phyloP scores from a whole-genome alignment of 2,113 vertebrate genomes.

The Butastur rufipennis region DNA sequence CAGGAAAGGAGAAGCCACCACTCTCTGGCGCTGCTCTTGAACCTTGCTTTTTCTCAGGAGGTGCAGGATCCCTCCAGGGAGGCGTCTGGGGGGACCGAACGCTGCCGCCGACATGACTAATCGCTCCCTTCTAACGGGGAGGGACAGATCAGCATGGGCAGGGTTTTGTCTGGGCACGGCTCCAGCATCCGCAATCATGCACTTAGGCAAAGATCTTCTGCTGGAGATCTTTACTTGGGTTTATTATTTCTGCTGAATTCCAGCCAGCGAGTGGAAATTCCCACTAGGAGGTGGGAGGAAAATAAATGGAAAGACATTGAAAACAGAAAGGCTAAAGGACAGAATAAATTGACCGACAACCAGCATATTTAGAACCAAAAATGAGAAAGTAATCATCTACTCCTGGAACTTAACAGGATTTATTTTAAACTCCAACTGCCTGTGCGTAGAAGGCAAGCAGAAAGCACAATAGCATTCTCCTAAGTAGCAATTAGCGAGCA shows the following conservation, averaged over 20 bases:
- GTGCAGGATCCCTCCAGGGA: neutral
- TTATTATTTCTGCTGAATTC: slow-evolving; percentile 36
- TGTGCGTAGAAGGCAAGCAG: neutral
- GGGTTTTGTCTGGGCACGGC: neutral
- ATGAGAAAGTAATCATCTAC: slow-evolving; percentile 19
- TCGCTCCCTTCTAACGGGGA: neutral
- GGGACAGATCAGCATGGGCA: neutral
- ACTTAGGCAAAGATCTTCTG: neutral
- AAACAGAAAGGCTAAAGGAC: slow-evolving; percentile 10
- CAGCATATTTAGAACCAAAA: neutral
- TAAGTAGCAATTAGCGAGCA: slow-evolving; percentile 24
- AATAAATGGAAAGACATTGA: neutral
- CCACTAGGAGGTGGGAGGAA: neutral
- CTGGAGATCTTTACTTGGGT: neutral
- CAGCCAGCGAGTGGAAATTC: slow-evolving; percentile 6
- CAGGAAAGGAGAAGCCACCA: neutral
- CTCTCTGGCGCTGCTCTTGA: neutral
- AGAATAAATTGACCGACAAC: slow-evolving; percentile 9
- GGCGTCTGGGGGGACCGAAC: neutral
- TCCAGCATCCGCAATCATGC: neutral
- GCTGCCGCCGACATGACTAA: neutral
- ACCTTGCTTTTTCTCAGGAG: neutral
- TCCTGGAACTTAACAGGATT: slow-evolving; percentile 37
- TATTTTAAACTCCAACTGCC: slow-evolving; percentile 31
- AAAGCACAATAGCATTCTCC: neutral